Conservation (phyloP, 2,888 invertebrate genomes). For the Caenorhabditis afra region DNA sequence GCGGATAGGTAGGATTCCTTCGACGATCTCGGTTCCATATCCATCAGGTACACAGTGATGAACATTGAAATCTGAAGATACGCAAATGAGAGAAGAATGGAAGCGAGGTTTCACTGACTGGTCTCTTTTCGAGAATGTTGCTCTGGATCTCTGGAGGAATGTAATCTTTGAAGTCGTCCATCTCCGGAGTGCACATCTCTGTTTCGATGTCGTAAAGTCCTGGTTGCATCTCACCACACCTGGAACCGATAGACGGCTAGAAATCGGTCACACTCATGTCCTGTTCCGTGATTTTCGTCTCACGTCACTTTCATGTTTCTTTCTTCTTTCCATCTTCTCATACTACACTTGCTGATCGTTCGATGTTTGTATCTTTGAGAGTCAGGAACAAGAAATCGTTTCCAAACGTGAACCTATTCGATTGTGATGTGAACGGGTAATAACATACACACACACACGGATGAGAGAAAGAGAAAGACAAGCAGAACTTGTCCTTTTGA, state of each 20-base stretch:
- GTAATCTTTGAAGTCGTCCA: conserved; percentile 80
- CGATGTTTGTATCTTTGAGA: conserved; percentile 17
- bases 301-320: conserved; percentile 21
- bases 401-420: too few relatives aligned
- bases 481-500: conserved; percentile 34
- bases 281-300: conserved; percentile 9
- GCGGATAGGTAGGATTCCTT: conserved; percentile 79
- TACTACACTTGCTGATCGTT: background rate
- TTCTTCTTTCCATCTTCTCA: background rate
- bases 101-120: conserved; percentile 62
- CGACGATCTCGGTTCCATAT: conserved; percentile 77
- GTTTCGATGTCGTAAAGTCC: conserved; percentile 80
- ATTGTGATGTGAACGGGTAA: background rate
- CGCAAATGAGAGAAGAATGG: too few relatives aligned
- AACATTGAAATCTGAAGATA: conserved; percentile 80
- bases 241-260: conserved; percentile 33
- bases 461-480: conserved; percentile 2
- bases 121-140: conserved; percentile 79
- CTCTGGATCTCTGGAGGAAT: conserved; percentile 80
- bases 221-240: conserved; percentile 80
- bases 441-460: conserved; percentile 3
- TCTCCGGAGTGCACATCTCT: conserved; percentile 80
- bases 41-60: conserved; percentile 80
- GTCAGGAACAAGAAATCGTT: background rate
- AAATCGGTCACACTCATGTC: background rate